phyloP scores from a whole-genome alignment of 2,113 vertebrate genomes.

The Gobiocypris rarus region DNA sequence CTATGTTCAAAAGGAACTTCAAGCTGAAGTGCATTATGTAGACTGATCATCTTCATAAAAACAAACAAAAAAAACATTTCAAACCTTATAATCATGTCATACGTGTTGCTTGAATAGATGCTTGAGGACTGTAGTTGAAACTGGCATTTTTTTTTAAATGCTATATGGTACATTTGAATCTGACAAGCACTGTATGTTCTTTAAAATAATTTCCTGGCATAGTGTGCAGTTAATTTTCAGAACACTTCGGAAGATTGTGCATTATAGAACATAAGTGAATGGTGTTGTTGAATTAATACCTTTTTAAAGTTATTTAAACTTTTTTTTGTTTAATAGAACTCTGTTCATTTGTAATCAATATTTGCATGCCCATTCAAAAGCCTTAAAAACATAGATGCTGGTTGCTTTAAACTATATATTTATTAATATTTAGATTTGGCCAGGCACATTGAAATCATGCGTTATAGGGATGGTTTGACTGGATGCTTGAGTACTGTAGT shows the following conservation, averaged over 20 bases:
- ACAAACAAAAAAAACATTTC: background rate
- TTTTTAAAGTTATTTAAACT: background rate
- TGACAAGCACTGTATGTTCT: background rate
- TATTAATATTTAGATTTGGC: background rate
- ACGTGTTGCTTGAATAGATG: background rate
- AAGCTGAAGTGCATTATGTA: constrained; percentile 79
- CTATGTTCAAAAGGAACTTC: constrained; percentile 83
- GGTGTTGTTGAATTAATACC: background rate
- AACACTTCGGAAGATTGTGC: background rate
- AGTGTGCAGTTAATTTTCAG: background rate
- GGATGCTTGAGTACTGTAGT: background rate
- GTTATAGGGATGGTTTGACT: background rate
- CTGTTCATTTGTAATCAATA: background rate
- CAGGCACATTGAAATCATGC: background rate
- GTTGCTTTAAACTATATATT: constrained; percentile 17
- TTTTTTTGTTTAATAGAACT: background rate
- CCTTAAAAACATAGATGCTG: background rate
- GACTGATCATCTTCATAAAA: constrained; percentile 65
- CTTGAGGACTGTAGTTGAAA: background rate
- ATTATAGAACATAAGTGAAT: background rate
- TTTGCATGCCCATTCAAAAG: background rate
- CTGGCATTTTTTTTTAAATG: background rate
- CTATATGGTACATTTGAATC: background rate
- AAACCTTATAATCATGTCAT: background rate
- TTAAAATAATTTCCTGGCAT: background rate